These are phyloP conservation scores for Paralvinella palmiformis DNA, from an alignment of 1,140 invertebrate species.

Conservation along the genomic window DNA sequence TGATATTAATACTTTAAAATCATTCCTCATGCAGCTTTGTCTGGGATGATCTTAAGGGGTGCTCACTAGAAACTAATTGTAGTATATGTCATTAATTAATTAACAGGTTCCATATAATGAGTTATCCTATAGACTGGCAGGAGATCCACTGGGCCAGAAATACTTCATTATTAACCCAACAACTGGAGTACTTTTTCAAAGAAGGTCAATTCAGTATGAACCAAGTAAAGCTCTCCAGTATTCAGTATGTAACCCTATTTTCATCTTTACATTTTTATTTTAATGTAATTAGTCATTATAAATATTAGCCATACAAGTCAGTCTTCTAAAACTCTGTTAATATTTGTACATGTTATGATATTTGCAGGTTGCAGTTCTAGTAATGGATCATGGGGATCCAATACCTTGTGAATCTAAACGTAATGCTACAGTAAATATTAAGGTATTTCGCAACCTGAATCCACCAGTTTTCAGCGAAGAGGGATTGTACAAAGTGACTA, in stretches of 20 bases:
- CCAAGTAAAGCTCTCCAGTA: neutral
- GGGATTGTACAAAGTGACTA: slow-evolving; percentile 19
- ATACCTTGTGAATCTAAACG: slow-evolving; percentile 9
- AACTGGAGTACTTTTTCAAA: slow-evolving; percentile 23
- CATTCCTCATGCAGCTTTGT: no score
- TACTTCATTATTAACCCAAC: slow-evolving; percentile 26
- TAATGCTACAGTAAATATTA: slow-evolving; percentile 28
- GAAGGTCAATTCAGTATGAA: neutral
- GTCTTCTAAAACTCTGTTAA: no score
- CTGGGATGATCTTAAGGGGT: no score
- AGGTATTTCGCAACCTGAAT: slow-evolving; percentile 27
- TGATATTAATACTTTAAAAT: no score
- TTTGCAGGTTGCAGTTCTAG: slow-evolving; percentile 24
- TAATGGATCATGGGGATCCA: slow-evolving; percentile 26
- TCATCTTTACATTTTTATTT: neutral
- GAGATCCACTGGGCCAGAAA: slow-evolving; percentile 20
- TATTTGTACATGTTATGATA: neutral
- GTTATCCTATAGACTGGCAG: slow-evolving; percentile 25
- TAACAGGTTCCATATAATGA: slow-evolving; percentile 27
- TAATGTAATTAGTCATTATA: neutral
- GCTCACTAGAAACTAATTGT: no score
- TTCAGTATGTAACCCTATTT: neutral
- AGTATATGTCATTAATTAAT: neutral
- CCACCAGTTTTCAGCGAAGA: slow-evolving; percentile 31
- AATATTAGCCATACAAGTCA: no score